Evolutionary conservation across 2,888 invertebrate genomes (phyloP).

Genomic region (Meandrusa payeni): DNA sequence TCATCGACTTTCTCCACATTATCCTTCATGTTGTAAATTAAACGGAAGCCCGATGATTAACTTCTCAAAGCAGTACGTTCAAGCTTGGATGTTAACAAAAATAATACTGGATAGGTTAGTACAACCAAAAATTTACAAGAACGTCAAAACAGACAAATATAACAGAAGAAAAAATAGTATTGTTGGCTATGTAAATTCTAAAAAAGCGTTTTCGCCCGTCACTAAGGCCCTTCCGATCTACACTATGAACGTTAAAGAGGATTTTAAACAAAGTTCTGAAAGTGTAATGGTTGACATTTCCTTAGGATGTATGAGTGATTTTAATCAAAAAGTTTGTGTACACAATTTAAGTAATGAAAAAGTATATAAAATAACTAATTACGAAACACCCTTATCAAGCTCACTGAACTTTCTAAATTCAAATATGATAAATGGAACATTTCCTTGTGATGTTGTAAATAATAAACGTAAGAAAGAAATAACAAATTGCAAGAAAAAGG

Average conservation of each 20-base stretch:
- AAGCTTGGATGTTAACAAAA: slow-evolving; percentile 66
- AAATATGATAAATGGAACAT: slow-evolving; percentile 37
- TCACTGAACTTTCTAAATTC: slow-evolving; percentile 20
- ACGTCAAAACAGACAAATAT: slow-evolving; percentile 28
- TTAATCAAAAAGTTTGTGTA: slow-evolving; percentile 40
- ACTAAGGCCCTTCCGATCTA: slow-evolving; percentile 32
- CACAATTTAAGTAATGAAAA: slow-evolving; percentile 53
- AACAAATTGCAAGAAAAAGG: slow-evolving; percentile 6
- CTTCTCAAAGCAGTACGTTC: slow-evolving; percentile 50
- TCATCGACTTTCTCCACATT: slow-evolving; percentile 22
- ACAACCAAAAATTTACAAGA: slow-evolving; percentile 27
- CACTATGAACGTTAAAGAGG: slow-evolving; percentile 35
- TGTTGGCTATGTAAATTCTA: slow-evolving; percentile 36
- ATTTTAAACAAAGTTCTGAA: slow-evolving; percentile 42
- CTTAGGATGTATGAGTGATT: slow-evolving; percentile 53
- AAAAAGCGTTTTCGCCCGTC: too few species aligned
- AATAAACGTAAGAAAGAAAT: neutral
- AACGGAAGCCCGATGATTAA: slow-evolving; percentile 42
- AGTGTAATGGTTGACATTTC: slow-evolving; percentile 61
- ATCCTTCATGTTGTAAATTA: slow-evolving; percentile 30
- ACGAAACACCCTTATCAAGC: slow-evolving; percentile 48
- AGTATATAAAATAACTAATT: slow-evolving; percentile 64
- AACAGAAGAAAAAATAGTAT: slow-evolving; percentile 38
- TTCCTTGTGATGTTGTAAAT: slow-evolving; percentile 32
- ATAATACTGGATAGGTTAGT: slow-evolving; percentile 39